Conservation (phyloP, 2,113 vertebrate species). For the Neotoma lepida region DNA sequence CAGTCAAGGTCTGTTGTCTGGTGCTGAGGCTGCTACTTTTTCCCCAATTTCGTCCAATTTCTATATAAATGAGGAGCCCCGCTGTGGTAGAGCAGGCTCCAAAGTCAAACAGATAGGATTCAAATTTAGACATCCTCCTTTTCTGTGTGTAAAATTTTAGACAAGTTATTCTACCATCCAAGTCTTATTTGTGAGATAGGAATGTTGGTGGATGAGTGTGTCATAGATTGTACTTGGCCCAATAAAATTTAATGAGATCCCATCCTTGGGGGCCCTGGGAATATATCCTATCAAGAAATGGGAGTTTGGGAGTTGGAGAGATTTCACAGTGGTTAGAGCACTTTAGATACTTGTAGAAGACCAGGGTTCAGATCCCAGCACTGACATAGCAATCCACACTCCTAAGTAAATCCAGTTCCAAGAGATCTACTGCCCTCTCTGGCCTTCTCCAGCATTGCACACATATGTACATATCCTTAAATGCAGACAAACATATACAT, state of each 20-base stretch:
- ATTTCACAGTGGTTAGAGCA: neutral
- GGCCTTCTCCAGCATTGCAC: neutral
- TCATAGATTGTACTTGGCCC: too few species aligned
- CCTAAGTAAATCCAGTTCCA: neutral
- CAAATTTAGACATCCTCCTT: fast-evolving
- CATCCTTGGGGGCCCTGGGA: neutral
- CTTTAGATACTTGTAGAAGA: neutral
- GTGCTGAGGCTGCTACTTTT: neutral
- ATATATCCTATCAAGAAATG: neutral
- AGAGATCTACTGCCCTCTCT: neutral
- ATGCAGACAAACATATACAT: neutral
- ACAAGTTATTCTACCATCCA: neutral
- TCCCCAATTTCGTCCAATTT: neutral
- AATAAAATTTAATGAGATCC: neutral
- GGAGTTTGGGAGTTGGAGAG: neutral
- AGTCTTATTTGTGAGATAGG: neutral
- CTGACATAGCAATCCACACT: neutral
- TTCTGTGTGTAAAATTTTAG: neutral
- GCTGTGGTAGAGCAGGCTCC: neutral
- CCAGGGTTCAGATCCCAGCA: neutral
- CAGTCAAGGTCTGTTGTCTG: neutral
- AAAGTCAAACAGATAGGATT: neutral
- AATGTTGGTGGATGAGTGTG: neutral
- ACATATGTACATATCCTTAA: neutral
- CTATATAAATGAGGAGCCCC: neutral